Evolutionary conservation across 37 sponge, comb jelly and placozoan species (phyloP), one percentile per base, ranked within the genome.

Genomic region (Ephydatia muelleri): DNA sequence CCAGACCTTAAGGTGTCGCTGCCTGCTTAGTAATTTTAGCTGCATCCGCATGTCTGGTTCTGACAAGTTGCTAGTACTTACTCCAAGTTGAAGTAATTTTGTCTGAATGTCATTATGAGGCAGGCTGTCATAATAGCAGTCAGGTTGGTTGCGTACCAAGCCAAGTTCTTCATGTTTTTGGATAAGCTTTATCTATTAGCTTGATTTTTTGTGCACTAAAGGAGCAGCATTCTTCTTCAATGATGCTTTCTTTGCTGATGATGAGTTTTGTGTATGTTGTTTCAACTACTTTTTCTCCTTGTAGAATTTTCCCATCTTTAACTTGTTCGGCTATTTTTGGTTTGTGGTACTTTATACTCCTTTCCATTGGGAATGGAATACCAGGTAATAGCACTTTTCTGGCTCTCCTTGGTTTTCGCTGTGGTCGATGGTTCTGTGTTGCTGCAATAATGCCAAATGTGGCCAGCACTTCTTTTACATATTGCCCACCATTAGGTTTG

Each of bases 151-250:
- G 38, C 68, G 5, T 35, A 80, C 19, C 8, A 31, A 21, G 12
- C 69, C 80, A 19, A 78, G 25, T 33, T 8, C 23, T 12, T 80
- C 80, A 80, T 80, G 80, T 22, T 80, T 33, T 5, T 26, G 13
- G 3, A 80, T 5, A 23, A 80, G 8, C 30, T 78, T 78, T 34
- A n/a, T n/a, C 78, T 26, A 3, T 32, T 3, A 80, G 35, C 21
- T 13, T 5, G 32, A 80, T 80, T 33, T 67, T 26, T 29, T 69
- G 23, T 5, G 69, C 69, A 33, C 31, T 13, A 4, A 65, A 25
- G 22, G 65, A 26, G 25, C 13, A 16, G 16, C 5, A 11, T 28
- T 5, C 23, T 9, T 78, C 28, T 34, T 9, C 25, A 36, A 75
- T 35, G 47, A 32, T 19, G 22, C 49, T 78, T 31, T 68, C 67